These are phyloP conservation scores for Ectropis grisescens DNA, from an alignment of 1,140 invertebrate genomes.

Conservation along the genomic window DNA sequence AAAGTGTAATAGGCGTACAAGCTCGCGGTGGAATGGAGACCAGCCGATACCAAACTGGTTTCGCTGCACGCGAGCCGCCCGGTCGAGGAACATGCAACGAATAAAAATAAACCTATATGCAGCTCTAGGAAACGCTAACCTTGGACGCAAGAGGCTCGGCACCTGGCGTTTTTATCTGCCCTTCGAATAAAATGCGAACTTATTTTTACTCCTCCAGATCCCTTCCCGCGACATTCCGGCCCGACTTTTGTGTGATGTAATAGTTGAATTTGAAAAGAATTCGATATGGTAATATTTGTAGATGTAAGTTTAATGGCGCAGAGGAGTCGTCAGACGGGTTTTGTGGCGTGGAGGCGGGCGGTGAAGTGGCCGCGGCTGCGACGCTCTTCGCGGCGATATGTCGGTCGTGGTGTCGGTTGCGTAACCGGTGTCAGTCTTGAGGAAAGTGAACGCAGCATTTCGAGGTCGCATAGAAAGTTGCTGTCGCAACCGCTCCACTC, in stretches of 20 bases:
- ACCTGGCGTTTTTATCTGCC: conserved; percentile 66
- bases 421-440: conserved; percentile 60
- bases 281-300: conserved; percentile 1
- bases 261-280: conserved; percentile 10
- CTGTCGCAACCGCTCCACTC: conserved; percentile 25
- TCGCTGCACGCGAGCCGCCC: conserved; percentile 58
- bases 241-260: conserved; percentile 12
- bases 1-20: conserved; percentile 38
- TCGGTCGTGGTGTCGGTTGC: conserved; percentile 51
- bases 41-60: conserved; percentile 59
- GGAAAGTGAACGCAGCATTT: conserved; percentile 68
- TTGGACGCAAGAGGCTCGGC: conserved; percentile 59
- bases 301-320: neutral
- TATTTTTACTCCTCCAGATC: conserved; percentile 33
- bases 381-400: conserved; percentile 37
- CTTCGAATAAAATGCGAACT: conserved; percentile 54
- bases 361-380: neutral
- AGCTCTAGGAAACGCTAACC: conserved; percentile 66
- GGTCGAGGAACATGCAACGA: conserved; percentile 56
- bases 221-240: conserved; percentile 3
- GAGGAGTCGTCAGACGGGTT: conserved; percentile 6
- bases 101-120: conserved; percentile 66
- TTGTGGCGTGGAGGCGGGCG: conserved; percentile 1
- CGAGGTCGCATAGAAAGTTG: conserved; percentile 67
- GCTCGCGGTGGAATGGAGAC: conserved; percentile 44